Evolutionary conservation across 92 coral and sea anemone genomes (phyloP).

Genomic region (Zoanthus gigantus): DNA sequence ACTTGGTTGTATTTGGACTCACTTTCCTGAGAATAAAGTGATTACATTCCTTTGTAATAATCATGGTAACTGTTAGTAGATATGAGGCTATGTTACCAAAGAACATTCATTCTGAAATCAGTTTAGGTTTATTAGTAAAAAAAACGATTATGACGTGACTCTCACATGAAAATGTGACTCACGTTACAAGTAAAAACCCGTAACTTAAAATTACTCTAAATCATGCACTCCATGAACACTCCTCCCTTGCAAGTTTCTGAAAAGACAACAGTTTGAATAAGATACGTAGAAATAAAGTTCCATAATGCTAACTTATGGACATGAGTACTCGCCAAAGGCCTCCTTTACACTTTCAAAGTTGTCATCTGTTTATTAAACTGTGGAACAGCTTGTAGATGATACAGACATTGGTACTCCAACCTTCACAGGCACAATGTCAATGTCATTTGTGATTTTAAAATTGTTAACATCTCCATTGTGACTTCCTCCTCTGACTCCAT

Average conservation of each 20-base stretch:
- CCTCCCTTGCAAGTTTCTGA: constrained; percentile 40
- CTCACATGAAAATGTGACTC: constrained; percentile 64
- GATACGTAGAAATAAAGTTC: constrained; percentile 14
- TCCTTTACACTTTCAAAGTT: constrained; percentile 40
- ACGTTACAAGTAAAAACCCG: constrained; percentile 57
- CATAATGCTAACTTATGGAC: constrained; percentile 35
- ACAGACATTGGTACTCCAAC: constrained; percentile 48
- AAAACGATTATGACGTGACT: constrained; percentile 39
- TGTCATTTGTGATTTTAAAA: constrained; percentile 53
- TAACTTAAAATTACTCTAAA: constrained; percentile 32
- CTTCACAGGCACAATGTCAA: constrained; percentile 47
- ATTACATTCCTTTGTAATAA: constrained; percentile 28
- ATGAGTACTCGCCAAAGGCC: constrained; percentile 28
- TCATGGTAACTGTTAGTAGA: constrained; percentile 22
- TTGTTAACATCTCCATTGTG: constrained; percentile 46
- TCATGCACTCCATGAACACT: constrained; percentile 43
- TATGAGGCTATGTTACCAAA: constrained; percentile 25
- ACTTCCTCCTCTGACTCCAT: constrained; percentile 52
- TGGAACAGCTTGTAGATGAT: constrained; percentile 55
- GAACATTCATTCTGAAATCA: constrained; percentile 37
- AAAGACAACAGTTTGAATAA: constrained; percentile 35
- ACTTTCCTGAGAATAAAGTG: constrained; percentile 48
- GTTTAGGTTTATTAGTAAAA: constrained; percentile 30
- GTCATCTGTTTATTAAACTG: constrained; percentile 44
- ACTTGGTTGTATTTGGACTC: constrained; percentile 39